phyloP scores from a whole-genome alignment of 2,888 invertebrate species.

The Dinocampus coccinellae region DNA sequence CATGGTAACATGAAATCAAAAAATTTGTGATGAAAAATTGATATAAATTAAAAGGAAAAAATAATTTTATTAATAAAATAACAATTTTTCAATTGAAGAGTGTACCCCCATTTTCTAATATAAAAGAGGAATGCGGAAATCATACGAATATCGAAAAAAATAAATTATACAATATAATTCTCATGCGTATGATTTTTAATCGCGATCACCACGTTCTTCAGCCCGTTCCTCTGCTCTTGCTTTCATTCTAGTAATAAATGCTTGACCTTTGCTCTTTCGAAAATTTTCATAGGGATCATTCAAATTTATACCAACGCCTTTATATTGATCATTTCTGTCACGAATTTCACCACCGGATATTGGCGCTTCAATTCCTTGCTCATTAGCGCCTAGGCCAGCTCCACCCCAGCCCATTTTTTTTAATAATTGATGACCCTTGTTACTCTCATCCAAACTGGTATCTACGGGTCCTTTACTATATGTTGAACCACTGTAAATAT shows the following conservation, averaged over 20 bases:
- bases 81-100: not conserved
- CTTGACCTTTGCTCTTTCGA: constrained; percentile 94
- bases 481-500: constrained; percentile 56
- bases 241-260: constrained; percentile 94
- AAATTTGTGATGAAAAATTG: constrained; percentile 2
- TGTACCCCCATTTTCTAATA: not conserved
- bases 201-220: constrained; percentile 69
- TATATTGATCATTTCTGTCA: constrained; percentile 93
- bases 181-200: constrained; percentile 48
- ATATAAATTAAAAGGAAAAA: not conserved
- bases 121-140: constrained; percentile 24
- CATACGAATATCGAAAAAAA: constrained; percentile 10
- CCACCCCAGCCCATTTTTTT: constrained; percentile 99
- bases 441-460: constrained; percentile 80
- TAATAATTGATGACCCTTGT: constrained; percentile 97
- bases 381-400: constrained; percentile 91
- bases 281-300: constrained; percentile 98
- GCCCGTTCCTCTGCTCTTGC: constrained; percentile 85
- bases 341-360: constrained; percentile 92
- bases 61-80: not conserved
- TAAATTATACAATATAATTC: not conserved
- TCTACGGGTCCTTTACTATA: constrained; percentile 74
- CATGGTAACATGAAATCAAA: not conserved
- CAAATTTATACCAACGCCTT: constrained; percentile 92
- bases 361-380: constrained; percentile 96